Conservation (phyloP, 2,888 invertebrate genomes). For the Deilephila porcellus region DNA sequence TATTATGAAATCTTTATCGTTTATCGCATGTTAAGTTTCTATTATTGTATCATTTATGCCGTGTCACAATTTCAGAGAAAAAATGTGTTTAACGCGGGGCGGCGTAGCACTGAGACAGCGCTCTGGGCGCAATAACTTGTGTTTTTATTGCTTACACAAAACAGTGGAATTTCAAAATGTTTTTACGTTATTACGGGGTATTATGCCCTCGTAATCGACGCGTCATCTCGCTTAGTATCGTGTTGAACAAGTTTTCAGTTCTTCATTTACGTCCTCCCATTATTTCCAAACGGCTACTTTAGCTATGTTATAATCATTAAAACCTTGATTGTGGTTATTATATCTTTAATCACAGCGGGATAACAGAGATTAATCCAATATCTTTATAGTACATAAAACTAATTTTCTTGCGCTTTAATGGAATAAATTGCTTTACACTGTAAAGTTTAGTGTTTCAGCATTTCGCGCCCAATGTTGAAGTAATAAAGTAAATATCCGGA, state of each 20-base stretch:
- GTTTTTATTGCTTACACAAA: constrained; percentile 36
- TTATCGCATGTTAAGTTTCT: constrained; percentile 29
- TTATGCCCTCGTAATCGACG: constrained; percentile 54
- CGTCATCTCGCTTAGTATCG: constrained; percentile 51
- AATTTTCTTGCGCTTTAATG: constrained; percentile 4
- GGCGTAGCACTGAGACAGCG: not conserved
- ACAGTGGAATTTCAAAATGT: constrained; percentile 54
- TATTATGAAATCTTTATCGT: constrained; percentile 41
- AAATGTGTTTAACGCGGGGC: not conserved
- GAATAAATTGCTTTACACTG: not conserved
- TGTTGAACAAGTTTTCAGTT: constrained; percentile 52
- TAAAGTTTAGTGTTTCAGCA: not conserved
- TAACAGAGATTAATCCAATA: constrained; percentile 33
- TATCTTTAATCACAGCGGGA: constrained; percentile 42
- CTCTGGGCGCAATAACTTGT: constrained; percentile 14
- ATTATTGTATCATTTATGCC: constrained; percentile 6
- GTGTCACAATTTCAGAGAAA: not conserved
- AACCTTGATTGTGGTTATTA: constrained; percentile 40
- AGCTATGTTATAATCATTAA: constrained; percentile 40
- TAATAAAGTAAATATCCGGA: not conserved
- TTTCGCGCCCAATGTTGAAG: not conserved
- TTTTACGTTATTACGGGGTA: constrained; percentile 63
- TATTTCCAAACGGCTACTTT: constrained; percentile 45
- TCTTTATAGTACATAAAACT: constrained; percentile 10
- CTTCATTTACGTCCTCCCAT: constrained; percentile 46